Conservation (phyloP, 2,797 vertebrate genomes). For the Perodicticus potto region DNA sequence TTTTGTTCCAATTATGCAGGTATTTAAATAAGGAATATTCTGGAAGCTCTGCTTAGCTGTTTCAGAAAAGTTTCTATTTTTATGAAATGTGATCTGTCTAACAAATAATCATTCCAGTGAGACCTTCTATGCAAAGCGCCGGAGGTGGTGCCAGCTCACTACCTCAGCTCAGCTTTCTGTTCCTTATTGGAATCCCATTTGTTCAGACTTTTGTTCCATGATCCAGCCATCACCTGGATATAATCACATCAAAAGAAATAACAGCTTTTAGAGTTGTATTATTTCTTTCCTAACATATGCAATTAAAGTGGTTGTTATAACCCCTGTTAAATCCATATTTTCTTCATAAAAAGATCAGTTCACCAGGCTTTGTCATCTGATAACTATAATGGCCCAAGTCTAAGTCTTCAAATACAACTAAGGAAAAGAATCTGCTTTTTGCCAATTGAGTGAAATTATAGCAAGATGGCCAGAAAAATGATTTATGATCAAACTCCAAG, state of each 20-base stretch:
- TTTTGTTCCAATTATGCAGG: background rate
- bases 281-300: slow-evolving; percentile 30
- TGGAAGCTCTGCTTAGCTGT: background rate
- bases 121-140: background rate
- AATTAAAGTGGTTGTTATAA: slow-evolving; percentile 35
- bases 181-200: too few relatives aligned
- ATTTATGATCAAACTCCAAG: slow-evolving; percentile 51
- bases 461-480: slow-evolving; percentile 30
- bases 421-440: background rate
- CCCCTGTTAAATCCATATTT: slow-evolving; percentile 39
- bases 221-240: background rate
- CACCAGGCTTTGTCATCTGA: background rate
- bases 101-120: background rate
- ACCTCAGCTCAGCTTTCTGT: background rate
- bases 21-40: slow-evolving; percentile 46
- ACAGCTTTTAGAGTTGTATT: background rate
- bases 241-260: slow-evolving; percentile 23
- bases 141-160: too few relatives aligned
- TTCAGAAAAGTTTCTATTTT: background rate
- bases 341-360: slow-evolving; percentile 23
- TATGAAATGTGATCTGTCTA: background rate
- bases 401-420: slow-evolving; percentile 10
- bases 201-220: background rate
- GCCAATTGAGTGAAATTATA: slow-evolving; percentile 47
- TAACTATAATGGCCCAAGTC: background rate